Percentiles rank a stretch among this genome's conserved stretches.
Evolutionary conservation across 2,113 vertebrate species (phyloP).

Genomic region (Thalassoma bifasciatum): DNA sequence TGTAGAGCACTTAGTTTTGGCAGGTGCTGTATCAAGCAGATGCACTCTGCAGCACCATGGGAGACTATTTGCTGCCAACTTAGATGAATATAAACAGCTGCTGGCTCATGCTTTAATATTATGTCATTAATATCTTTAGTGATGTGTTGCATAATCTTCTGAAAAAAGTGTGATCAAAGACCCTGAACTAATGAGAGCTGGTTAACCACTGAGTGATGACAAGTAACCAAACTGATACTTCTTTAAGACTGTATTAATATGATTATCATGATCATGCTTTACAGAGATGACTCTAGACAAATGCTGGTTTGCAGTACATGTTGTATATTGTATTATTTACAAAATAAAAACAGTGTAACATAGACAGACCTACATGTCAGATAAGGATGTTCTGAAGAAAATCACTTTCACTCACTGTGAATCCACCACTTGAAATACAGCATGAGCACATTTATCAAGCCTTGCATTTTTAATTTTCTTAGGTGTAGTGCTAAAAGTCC

Average conservation of each 20-base stretch:
- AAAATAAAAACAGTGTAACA: neutral
- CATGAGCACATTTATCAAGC: no score
- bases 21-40: neutral
- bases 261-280: slow-evolving; percentile 4
- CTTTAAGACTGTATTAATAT: slow-evolving; percentile 13
- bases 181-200: slow-evolving; percentile 34
- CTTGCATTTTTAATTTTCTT: no score
- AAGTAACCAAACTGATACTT: slow-evolving; percentile 26
- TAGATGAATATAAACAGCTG: neutral
- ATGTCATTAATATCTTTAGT: neutral
- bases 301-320: neutral
- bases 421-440: no score
- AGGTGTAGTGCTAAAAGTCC: no score
- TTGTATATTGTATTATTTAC: neutral
- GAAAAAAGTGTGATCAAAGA: slow-evolving; percentile 6
- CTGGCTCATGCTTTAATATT: neutral
- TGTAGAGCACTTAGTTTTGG: neutral
- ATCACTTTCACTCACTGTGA: no score
- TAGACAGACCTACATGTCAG: no score
- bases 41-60: neutral
- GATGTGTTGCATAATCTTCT: slow-evolving; percentile 8
- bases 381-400: no score
- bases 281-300: slow-evolving; percentile 1
- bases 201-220: slow-evolving; percentile 37
- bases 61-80: neutral